A percentile compares a stretch with the other conserved stretches of the same genome.
These are phyloP conservation scores for Gallinago solitaria DNA, from an alignment of 2,797 vertebrate genomes.

Conservation along the genomic window DNA sequence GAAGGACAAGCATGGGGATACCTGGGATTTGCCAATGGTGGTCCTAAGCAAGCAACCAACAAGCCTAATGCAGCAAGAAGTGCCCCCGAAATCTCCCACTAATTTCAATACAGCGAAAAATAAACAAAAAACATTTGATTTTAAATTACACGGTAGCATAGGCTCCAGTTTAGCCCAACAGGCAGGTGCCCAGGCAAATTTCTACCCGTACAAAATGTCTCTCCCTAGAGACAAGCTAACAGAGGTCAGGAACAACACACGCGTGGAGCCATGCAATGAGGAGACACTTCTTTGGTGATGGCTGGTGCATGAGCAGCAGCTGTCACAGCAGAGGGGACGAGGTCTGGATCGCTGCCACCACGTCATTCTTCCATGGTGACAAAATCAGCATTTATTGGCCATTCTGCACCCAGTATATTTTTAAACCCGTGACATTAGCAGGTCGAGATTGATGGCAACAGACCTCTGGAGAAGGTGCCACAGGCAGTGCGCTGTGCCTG, in stretches of 20 bases:
- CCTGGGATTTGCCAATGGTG: background rate
- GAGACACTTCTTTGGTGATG: background rate
- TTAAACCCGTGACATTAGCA: conserved; percentile 34
- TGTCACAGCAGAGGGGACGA: background rate
- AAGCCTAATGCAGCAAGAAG: background rate
- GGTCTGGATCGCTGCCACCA: background rate
- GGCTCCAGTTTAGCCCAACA: background rate
- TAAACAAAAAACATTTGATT: background rate
- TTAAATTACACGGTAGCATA: fast-evolving
- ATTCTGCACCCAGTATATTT: conserved; percentile 18
- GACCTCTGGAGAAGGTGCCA: background rate
- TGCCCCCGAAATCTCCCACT: background rate
- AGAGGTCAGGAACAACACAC: background rate
- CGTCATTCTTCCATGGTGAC: background rate
- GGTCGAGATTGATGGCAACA: conserved; percentile 42
- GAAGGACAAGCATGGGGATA: background rate
- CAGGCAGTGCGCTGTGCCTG: background rate
- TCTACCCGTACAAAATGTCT: background rate
- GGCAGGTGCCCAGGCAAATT: background rate
- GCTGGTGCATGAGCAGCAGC: background rate
- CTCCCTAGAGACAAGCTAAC: background rate
- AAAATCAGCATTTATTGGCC: background rate
- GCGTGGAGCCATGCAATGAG: fast-evolving
- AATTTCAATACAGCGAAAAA: background rate
- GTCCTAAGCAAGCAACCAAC: background rate